A percentile compares a stretch with the other conserved stretches of the same genome.
Evolutionary conservation across 2,888 invertebrate species (phyloP).

Genomic region (Teleogryllus oceanicus): DNA sequence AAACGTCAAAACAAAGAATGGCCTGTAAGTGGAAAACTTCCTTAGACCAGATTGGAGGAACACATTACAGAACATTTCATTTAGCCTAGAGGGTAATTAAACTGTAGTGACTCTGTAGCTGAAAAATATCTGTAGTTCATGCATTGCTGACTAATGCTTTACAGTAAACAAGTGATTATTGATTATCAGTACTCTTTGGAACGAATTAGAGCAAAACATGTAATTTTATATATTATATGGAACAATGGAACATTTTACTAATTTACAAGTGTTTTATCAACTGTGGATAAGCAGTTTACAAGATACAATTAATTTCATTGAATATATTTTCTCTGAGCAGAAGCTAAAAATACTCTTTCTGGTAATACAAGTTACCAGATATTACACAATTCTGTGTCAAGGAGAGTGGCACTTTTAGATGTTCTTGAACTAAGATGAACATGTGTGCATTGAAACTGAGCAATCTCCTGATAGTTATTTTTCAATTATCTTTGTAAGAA

Average conservation of each 20-base stretch:
- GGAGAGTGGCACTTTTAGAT: no score
- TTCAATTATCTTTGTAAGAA: no score
- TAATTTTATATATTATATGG: background rate
- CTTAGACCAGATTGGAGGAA: background rate
- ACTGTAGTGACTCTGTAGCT: background rate
- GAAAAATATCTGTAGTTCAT: background rate
- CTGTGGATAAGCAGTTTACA: no score
- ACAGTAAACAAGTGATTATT: background rate
- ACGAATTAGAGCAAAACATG: background rate
- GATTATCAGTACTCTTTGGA: background rate
- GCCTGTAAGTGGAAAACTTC: background rate
- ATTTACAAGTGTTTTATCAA: background rate
- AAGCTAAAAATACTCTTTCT: no score
- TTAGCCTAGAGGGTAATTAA: background rate
- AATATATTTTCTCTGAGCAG: no score
- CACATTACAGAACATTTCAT: background rate
- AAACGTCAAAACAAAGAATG: conserved; percentile 9
- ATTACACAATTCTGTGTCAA: no score
- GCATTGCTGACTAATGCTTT: background rate
- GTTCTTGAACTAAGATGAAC: no score
- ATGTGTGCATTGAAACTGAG: no score
- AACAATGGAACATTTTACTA: conserved; percentile 3
- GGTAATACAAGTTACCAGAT: no score
- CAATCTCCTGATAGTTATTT: no score
- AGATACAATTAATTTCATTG: no score